Evolutionary conservation across 2,888 invertebrate species (phyloP).

Genomic region (Gastracanthus pulcherrimus): DNA sequence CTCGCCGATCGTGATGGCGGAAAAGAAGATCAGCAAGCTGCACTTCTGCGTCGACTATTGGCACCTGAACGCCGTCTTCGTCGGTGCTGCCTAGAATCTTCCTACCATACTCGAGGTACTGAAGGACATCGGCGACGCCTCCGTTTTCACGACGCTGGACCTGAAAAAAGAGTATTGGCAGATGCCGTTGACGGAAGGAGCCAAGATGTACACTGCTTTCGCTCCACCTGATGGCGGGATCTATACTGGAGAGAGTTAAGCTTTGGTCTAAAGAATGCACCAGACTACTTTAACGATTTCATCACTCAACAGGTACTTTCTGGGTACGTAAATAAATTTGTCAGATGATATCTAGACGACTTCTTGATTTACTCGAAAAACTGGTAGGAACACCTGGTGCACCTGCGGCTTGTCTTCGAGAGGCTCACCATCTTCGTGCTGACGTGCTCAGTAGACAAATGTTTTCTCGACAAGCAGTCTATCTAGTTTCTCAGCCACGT

Average conservation of each 20-base stretch:
- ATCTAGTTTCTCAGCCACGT: neutral
- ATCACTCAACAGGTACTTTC: neutral
- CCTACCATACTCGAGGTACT: slow-evolving; percentile 62
- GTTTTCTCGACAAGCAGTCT: neutral
- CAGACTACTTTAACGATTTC: neutral
- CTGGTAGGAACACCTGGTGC: neutral
- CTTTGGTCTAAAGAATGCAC: neutral
- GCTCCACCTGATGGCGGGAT: slow-evolving; percentile 60
- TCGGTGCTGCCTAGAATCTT: slow-evolving; percentile 57
- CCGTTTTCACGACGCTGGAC: slow-evolving; percentile 65
- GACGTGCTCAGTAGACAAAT: slow-evolving; percentile 9
- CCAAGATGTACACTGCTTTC: slow-evolving; percentile 62
- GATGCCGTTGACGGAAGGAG: slow-evolving; percentile 61
- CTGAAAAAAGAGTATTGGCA: slow-evolving; percentile 68
- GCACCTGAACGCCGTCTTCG: slow-evolving; percentile 60
- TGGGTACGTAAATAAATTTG: neutral
- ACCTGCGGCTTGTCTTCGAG: neutral
- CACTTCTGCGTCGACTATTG: slow-evolving; percentile 61
- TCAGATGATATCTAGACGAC: slow-evolving; percentile 3
- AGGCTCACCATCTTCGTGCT: slow-evolving; percentile 9
- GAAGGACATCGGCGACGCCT: slow-evolving; percentile 63
- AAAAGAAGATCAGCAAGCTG: slow-evolving; percentile 47
- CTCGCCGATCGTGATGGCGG: slow-evolving; percentile 58
- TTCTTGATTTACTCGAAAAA: neutral
- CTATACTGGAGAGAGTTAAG: neutral